Conservation (phyloP, 1,140 invertebrate genomes). For the Drusus annulatus region DNA sequence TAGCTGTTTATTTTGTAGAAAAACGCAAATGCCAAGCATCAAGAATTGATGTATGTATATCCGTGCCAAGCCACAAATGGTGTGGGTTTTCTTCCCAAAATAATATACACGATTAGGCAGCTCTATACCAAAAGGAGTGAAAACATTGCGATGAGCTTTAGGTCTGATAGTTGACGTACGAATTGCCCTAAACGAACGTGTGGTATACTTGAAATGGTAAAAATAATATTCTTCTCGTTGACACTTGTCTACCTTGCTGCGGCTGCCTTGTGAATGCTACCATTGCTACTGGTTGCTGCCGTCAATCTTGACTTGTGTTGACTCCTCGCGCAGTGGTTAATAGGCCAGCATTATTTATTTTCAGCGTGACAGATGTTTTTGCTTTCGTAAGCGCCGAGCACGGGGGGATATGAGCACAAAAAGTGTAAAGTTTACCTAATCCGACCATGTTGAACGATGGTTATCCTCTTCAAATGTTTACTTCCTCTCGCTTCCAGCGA, state of each 20-base stretch:
- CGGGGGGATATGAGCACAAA: slow-evolving; percentile 36
- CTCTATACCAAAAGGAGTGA: no score
- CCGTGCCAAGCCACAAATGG: not conserved
- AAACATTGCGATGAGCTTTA: no score
- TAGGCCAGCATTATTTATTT: slow-evolving; percentile 42
- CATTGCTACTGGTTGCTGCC: not conserved
- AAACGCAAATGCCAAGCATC: not conserved
- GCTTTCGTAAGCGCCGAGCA: slow-evolving; percentile 25
- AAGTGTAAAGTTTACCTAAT: slow-evolving; percentile 34
- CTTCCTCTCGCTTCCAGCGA: not conserved
- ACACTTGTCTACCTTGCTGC: no score
- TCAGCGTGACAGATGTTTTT: slow-evolving; percentile 35
- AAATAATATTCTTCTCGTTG: no score
- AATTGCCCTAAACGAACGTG: not conserved
- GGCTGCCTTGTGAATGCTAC: not conserved
- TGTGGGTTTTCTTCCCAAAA: not conserved
- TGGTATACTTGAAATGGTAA: no score
- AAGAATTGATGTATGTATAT: not conserved
- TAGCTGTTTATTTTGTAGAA: not conserved
- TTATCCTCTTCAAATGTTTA: slow-evolving; percentile 22
- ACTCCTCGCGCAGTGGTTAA: slow-evolving; percentile 10
- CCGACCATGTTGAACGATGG: not conserved
- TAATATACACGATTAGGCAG: no score
- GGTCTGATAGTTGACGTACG: no score
- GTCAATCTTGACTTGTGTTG: slow-evolving; percentile 21